Base-by-base conservation (phyloP, 1,140 invertebrate species). In the Aphelenchoides avenae region DNA sequence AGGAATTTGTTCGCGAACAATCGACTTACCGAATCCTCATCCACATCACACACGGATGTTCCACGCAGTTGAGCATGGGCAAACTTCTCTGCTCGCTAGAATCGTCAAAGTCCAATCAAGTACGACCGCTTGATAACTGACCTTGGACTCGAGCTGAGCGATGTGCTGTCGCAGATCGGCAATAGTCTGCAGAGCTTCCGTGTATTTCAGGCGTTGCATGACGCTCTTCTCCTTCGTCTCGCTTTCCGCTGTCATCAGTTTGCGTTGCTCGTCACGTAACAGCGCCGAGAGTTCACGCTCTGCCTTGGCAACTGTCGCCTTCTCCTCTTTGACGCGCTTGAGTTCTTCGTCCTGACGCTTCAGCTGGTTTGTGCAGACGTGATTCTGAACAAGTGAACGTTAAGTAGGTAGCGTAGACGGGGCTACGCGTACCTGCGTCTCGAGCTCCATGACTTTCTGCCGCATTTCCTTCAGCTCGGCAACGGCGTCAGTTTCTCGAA, bases 371-470 rank as follows among this genome's bases (percentile, higher is more conserved):
- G 87, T 88, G 37, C 88, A 89, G 0, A 96, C 90, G 77, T 95
- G 89, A 33, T 92, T 90, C 78, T 92, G 44, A 47, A 47, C 52
- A 41, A 20, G 11, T 62, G 13, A 61, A n/a, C 22, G 9, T 47
- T 11, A 37, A 40, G 37, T 11, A 15, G 26, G 15, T 9, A 15
- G 27, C 37, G 18, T 27, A 27, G 39, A 11, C 29, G 22, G 24
- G 18, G 3, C 34, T 55, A 47, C 43, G 77, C 79, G 59, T 83
- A 47, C 44, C 44, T 47, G 90, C 1, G 92, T 94, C 77, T 97
- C 92, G n/a, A 96, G 82, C 79, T 97, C 91, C 93, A 97, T 97
- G 0, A 75, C 86, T 80, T 92, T 95, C 5, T 95, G 84, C 70
- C 91, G 85, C 40, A 92, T 82, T 76, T 94, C 91, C 77, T 96